Conservation (phyloP, 2,113 vertebrate genomes). For the Phylloscopus trochilus region DNA sequence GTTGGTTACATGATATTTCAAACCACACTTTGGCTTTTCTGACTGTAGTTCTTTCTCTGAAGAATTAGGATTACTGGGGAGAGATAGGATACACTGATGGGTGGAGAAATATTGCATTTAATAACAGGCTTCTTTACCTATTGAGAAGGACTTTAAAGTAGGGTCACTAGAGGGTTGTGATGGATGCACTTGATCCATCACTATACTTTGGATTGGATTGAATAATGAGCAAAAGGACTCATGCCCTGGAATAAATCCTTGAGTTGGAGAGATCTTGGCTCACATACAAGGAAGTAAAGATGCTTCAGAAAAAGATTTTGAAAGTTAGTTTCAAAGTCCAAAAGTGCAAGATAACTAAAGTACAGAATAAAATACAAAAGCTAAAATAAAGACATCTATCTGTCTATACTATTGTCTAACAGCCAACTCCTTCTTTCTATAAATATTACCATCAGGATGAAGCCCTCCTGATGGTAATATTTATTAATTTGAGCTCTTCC, state of each 20-base stretch:
- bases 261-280: neutral
- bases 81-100: neutral
- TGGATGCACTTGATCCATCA: neutral
- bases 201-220: neutral
- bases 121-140: neutral
- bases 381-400: neutral
- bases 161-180: neutral
- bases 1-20: neutral
- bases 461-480: neutral
- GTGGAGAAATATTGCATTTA: neutral
- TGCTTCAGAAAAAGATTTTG: neutral
- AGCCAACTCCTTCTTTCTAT: neutral
- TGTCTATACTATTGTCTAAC: neutral
- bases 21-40: neutral
- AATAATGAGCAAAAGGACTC: neutral
- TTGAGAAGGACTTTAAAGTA: neutral
- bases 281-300: neutral
- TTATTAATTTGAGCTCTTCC: neutral
- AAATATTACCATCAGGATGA: neutral
- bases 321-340: neutral
- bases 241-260: neutral
- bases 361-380: neutral
- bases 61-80: neutral
- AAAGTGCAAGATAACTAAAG: neutral
- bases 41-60: neutral